Conservation (phyloP, 2,113 vertebrate genomes). For the Odocoileus virginianus region DNA sequence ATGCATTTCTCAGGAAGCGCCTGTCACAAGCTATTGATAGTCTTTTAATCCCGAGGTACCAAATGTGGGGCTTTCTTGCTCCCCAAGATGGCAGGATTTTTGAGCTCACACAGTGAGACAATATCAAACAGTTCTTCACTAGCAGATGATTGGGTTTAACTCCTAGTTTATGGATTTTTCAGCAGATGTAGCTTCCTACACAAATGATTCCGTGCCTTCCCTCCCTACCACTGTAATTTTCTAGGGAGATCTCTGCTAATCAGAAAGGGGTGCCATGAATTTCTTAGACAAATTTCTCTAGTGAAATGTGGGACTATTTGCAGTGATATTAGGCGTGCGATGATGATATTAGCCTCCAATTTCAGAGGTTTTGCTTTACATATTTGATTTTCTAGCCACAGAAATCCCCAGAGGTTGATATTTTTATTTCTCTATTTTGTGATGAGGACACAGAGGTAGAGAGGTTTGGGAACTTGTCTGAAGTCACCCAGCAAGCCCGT, state of each 20-base stretch:
- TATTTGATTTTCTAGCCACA: neutral
- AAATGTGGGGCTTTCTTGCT: conserved; percentile 86
- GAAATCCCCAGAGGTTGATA: neutral
- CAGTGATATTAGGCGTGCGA: rapidly evolving
- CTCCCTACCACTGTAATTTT: neutral
- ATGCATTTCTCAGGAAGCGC: conserved; percentile 86
- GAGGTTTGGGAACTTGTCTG: neutral
- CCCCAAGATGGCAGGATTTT: conserved; percentile 80
- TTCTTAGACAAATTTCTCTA: neutral
- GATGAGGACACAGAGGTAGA: neutral
- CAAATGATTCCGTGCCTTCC: conserved; percentile 26
- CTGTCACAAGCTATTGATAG: conserved; percentile 90
- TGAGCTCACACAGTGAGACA: conserved; percentile 78
- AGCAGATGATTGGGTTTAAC: conserved; percentile 85
- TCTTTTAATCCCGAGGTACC: conserved; percentile 88
- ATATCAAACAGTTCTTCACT: conserved; percentile 83
- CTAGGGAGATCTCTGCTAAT: neutral
- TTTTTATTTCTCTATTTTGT: neutral
- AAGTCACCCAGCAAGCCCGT: neutral
- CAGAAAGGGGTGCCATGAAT: neutral
- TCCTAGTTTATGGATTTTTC: conserved; percentile 81
- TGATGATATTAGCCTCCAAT: neutral
- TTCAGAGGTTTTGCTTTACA: neutral
- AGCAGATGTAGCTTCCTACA: conserved; percentile 76
- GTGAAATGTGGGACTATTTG: neutral